A percentile compares a stretch with the other conserved stretches of the same genome.
These are phyloP conservation scores for Leptinotarsa defecta DNA, from an alignment of 1,140 invertebrate species.

Conservation along the genomic window DNA sequence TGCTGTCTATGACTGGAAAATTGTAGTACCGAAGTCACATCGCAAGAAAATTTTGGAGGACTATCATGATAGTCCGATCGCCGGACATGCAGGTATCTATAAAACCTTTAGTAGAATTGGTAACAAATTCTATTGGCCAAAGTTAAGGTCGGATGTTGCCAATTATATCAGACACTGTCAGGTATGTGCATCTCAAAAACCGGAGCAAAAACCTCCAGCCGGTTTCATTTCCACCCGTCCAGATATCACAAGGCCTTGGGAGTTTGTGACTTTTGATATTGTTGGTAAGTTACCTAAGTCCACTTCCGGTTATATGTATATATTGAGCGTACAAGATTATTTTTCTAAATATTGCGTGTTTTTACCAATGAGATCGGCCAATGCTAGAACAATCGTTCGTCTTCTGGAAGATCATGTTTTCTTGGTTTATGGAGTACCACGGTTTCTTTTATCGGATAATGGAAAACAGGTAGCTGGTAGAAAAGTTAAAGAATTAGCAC, in stretches of 20 bases:
- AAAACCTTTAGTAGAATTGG: conserved; percentile 36
- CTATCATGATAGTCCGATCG: conserved; percentile 28
- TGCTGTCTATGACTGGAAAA: conserved; percentile 39
- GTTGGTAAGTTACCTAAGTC: neutral
- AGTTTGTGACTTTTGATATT: conserved; percentile 3
- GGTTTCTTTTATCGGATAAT: neutral
- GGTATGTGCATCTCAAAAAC: too few species aligned
- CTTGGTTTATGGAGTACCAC: neutral
- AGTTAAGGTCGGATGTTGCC: conserved; percentile 1
- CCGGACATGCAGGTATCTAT: conserved; percentile 37
- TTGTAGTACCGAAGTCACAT: conserved; percentile 22
- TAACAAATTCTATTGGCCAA: conserved; percentile 9
- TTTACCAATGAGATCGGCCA: neutral
- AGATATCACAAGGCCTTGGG: conserved; percentile 9
- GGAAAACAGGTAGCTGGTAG: neutral
- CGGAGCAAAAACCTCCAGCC: neutral
- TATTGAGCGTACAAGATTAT: neutral
- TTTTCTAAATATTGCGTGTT: neutral
- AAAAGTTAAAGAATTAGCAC: neutral
- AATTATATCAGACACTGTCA: neutral
- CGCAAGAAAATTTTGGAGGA: neutral
- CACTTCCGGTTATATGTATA: conserved; percentile 1
- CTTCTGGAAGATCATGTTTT: neutral
- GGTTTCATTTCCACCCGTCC: conserved; percentile 14
- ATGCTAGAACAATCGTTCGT: neutral